Evolutionary conservation across 2,797 vertebrate species (phyloP), one percentile per base, ranked within the genome.

Genomic region (Crocodylus rhombifer): DNA sequence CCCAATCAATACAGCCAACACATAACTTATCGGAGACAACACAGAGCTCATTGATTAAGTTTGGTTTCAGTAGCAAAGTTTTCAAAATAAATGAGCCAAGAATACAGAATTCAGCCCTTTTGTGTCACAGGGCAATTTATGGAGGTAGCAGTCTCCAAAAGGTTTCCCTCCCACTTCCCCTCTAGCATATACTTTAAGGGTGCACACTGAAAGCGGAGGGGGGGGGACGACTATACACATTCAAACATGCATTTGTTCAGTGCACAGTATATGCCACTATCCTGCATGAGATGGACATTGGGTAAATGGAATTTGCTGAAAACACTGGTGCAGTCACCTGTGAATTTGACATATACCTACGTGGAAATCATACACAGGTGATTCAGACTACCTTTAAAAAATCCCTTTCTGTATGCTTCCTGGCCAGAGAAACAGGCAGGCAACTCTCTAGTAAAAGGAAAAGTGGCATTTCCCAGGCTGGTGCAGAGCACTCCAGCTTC

Each of bases 31-130:
- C 87, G 98, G 99, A 97, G 97, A 98, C 96, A 98, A 98, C 98
- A 97, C 97, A 95, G 96, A 97, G 95, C 98, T 98, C 99, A 99
- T 99, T 98, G 99, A 99, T 99, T 99, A 98, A 97, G 97, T 98
- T 98, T 97, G 98, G 98, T 89, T 98, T 98, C 97, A 88, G 96
- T 95, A 97, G 98, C 98, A 97, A 98, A 98, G 97, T 98, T 99
- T 99, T 98, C 98, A 97, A 97, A 99, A 98, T 99, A 99, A 99
- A 99, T 98, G 99, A 99, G 98, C 97, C 97, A 97, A 84, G 97
- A 95, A 87, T 33, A 80, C 18, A 84, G 94, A 2, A 81, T 80
- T 96, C 95, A 91, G 97, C 92, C 95, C 93, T 90, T 95, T 76
- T 92, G 94, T 97, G 97, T 93, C 96, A 96, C 74, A 11, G 65